Percentiles rank a stretch among this genome's conserved stretches.
Evolutionary conservation across 2,888 invertebrate species (phyloP).

Genomic region (Cantharis nigra): DNA sequence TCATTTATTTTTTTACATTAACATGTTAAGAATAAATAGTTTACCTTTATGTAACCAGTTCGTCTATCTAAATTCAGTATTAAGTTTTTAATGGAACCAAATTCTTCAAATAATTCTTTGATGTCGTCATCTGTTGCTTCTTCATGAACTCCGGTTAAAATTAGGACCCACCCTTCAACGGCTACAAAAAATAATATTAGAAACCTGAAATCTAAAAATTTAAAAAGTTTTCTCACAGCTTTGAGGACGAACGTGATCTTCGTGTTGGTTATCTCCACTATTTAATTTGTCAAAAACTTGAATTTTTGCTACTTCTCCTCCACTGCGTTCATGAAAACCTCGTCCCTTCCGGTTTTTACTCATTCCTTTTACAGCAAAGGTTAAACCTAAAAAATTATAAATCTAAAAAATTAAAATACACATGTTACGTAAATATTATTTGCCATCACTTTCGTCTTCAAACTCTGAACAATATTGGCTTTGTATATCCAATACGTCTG

Average conservation of each 20-base stretch:
- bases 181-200: conserved; percentile 51
- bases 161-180: conserved; percentile 97
- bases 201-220: background rate
- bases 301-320: conserved; percentile 42
- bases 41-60: conserved; percentile 82
- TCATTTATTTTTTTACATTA: background rate
- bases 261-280: background rate
- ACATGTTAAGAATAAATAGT: background rate
- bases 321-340: conserved; percentile 68
- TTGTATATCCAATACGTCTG: conserved; percentile 85
- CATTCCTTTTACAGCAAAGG: conserved; percentile 82
- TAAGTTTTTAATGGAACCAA: conserved; percentile 93
- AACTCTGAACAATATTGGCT: conserved; percentile 88
- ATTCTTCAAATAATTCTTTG: conserved; percentile 92
- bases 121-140: conserved; percentile 97
- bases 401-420: background rate
- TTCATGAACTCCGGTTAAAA: conserved; percentile 94
- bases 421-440: background rate
- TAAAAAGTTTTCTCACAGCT: background rate
- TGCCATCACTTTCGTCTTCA: conserved; percentile 85
- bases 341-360: conserved; percentile 89
- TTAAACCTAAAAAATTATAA: background rate
- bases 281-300: conserved; percentile 6
- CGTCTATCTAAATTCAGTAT: conserved; percentile 93
- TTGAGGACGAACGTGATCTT: conserved; percentile 2